Conservation (phyloP, 2,113 vertebrate species). For the Brienomyrus longianalis region DNA sequence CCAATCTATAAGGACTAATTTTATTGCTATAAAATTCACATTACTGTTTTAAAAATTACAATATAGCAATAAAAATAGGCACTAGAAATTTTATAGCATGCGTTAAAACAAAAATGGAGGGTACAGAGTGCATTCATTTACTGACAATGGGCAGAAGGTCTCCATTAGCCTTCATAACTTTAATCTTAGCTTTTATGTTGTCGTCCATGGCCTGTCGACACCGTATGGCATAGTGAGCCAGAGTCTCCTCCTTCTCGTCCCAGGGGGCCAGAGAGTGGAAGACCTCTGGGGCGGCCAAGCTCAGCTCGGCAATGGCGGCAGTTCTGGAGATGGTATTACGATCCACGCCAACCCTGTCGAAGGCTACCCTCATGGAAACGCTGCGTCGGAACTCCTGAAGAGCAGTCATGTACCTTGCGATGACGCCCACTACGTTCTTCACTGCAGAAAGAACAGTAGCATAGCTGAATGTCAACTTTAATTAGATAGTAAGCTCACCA, state of each 20-base stretch:
- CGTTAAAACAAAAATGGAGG: background rate
- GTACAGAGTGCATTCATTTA: constrained; percentile 26
- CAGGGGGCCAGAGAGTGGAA: constrained; percentile 48
- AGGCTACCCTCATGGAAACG: constrained; percentile 55
- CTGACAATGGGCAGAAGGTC: constrained; percentile 51
- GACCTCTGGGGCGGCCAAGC: constrained; percentile 48
- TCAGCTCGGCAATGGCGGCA: constrained; percentile 51
- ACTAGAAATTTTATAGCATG: background rate
- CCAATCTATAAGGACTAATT: background rate
- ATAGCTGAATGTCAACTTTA: background rate
- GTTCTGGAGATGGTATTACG: constrained; percentile 55
- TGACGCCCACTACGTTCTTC: constrained; percentile 54
- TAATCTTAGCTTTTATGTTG: constrained; percentile 51
- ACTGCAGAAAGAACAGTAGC: constrained; percentile 30
- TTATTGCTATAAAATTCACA: constrained; percentile 11
- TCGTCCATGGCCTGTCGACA: constrained; percentile 56
- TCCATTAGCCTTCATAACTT: constrained; percentile 51
- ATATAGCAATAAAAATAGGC: background rate
- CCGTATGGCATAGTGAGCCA: constrained; percentile 49
- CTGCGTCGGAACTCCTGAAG: constrained; percentile 50
- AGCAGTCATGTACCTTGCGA: constrained; percentile 49
- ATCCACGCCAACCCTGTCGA: constrained; percentile 51
- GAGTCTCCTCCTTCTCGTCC: constrained; percentile 55
- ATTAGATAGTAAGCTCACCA: background rate
- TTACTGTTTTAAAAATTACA: background rate